Evolutionary conservation across 1,140 invertebrate species (phyloP), one percentile per base, ranked within the genome.

Genomic region (Vanessa tameamea): DNA sequence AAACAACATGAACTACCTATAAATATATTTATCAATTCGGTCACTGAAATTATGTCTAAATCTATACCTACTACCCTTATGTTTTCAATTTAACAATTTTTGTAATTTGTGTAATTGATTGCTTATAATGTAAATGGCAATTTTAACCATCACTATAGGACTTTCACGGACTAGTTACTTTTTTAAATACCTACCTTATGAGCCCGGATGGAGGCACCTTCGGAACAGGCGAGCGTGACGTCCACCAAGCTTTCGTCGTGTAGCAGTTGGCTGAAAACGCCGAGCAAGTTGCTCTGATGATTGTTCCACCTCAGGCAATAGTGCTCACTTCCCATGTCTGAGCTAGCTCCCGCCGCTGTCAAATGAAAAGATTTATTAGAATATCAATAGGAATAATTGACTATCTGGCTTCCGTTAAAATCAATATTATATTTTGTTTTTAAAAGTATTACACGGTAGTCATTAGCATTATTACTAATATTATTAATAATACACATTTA

Each of bases 251-350:
- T 97, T 95, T 97, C 97, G 94, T 97, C 97, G 94, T 97, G 96
- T 91, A 98, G 95, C 94, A 98, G 96, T 95, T 98, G 97, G 95
- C 97, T 97, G 95, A 98, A 98, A 93, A 97, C 97, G 94, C 96
- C 96, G 95, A 98, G 95, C 94, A 98, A 95, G 95, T 98, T 98
- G 95, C 96, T 97, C 96, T 97, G 97, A 97, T 97, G 97, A 97
- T 97, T 97, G 95, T 97, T 97, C 97, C 97, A 97, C 96, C 97
- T 97, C 95, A 97, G 96, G 95, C 97, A 97, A 96, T 97, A 97
- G 95, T 97, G 97, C 96, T 97, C 96, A 97, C 97, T 97, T 96
- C 96, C 97, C 96, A 97, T 97, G 96, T 96, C 96, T 96, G 95
- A 96, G 95, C 95, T 96, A 96, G 95, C 95, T 96, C 96, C 95